These are phyloP conservation scores for Drosophila oshimai DNA, from an alignment of 1,140 invertebrate genomes.

Conservation along the genomic window DNA sequence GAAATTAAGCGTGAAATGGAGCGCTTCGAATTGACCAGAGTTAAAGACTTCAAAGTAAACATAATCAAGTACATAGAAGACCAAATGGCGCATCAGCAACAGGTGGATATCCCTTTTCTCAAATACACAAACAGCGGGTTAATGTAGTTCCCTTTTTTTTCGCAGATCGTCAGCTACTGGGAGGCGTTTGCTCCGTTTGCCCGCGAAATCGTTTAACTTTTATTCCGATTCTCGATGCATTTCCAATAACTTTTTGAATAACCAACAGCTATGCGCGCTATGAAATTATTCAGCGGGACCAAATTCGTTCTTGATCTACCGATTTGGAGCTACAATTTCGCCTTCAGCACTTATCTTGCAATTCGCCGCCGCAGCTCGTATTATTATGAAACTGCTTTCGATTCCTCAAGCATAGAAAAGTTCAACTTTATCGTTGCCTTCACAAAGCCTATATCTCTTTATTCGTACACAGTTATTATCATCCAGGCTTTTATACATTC, in stretches of 20 bases:
- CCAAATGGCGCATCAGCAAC: slow-evolving; percentile 96
- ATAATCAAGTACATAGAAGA: slow-evolving; percentile 96
- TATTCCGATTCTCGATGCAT: slow-evolving; percentile 35
- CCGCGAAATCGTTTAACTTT: slow-evolving; percentile 87
- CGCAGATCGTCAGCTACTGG: slow-evolving; percentile 97
- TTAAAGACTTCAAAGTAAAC: slow-evolving; percentile 95
- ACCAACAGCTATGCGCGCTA: slow-evolving; percentile 35
- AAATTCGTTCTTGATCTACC: slow-evolving; percentile 52
- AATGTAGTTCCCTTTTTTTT: slow-evolving; percentile 2
- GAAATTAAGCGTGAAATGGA: slow-evolving; percentile 98
- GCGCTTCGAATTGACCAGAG: slow-evolving; percentile 93
- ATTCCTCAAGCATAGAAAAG: slow-evolving; percentile 61
- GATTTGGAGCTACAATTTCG: slow-evolving; percentile 42
- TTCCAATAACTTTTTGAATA: slow-evolving; percentile 30
- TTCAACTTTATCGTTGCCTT: slow-evolving; percentile 64
- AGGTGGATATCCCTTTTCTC: slow-evolving; percentile 84
- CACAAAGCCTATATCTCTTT: slow-evolving; percentile 36
- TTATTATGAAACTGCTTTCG: slow-evolving; percentile 48
- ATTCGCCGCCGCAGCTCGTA: slow-evolving; percentile 20
- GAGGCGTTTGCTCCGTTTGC: slow-evolving; percentile 97
- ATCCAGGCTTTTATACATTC: slow-evolving; percentile 67
- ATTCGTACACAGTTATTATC: slow-evolving; percentile 58
- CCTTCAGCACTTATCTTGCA: slow-evolving; percentile 42
- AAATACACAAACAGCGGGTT: background rate
- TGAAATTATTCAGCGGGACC: slow-evolving; percentile 59